Conservation (phyloP, 2,113 vertebrate species). For the Dromaius novaehollandiae region DNA sequence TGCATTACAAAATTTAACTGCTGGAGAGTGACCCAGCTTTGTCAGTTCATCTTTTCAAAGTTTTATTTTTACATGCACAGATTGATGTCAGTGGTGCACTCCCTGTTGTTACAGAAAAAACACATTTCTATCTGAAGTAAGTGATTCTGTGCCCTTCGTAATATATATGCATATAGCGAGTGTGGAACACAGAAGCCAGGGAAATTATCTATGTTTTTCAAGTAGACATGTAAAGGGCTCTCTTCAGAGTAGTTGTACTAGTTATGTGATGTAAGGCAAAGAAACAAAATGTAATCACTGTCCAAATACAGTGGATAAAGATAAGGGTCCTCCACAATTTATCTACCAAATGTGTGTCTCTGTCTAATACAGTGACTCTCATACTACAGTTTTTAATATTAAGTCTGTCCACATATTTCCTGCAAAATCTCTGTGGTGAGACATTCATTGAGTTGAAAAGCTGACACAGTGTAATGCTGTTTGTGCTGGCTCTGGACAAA, state of each 20-base stretch:
- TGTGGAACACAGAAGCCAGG: not conserved
- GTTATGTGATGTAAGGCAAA: not conserved
- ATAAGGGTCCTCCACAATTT: slow-evolving; percentile 10
- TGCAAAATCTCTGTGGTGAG: slow-evolving; percentile 24
- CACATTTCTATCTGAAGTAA: not conserved
- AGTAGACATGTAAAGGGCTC: not conserved
- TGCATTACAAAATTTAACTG: not conserved
- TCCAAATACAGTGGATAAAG: not conserved
- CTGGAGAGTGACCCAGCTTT: not conserved
- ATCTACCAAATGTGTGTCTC: slow-evolving; percentile 2
- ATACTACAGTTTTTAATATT: slow-evolving; percentile 8
- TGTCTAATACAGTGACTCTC: not conserved
- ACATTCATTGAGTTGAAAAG: slow-evolving; percentile 28
- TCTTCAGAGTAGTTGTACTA: not conserved
- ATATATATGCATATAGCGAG: not conserved
- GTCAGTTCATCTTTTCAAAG: not conserved
- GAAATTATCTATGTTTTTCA: not conserved
- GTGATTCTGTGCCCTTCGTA: not conserved
- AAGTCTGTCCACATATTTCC: slow-evolving; percentile 40
- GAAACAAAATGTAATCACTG: slow-evolving; percentile 12
- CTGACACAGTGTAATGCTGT: slow-evolving; percentile 43
- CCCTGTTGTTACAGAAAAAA: not conserved
- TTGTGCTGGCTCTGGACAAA: slow-evolving; percentile 30
- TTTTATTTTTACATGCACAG: not conserved
- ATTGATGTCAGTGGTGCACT: not conserved